Base-by-base conservation (phyloP, 2,888 invertebrate species). In the Augiades crinisus region DNA sequence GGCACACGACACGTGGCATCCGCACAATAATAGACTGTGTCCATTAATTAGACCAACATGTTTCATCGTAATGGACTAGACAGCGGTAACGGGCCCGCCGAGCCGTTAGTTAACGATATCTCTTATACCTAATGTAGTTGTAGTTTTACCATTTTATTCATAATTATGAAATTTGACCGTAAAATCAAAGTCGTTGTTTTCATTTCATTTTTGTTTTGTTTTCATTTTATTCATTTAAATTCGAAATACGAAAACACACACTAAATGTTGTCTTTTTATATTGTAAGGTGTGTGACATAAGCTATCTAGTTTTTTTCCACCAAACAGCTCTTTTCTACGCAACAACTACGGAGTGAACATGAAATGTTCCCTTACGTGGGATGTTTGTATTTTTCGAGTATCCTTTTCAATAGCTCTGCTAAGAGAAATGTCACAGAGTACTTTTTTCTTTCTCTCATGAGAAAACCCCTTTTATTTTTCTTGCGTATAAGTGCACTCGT, bases 31-130 rank as follows among this genome's bases (percentile, higher is more conserved):
- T 81, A 78, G 76, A 76, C 75, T 68, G 66, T 68, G 76, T 73
- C 75, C 78, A 83, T 84, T 85, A 85, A 86, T 86, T 82, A 84
- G 76, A 75, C 69, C 73, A 76, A 73, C 78, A 77, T 81, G 81
- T 81, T 81, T 79, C 79, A 80, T 80, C 71, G 78, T 81, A 81
- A 85, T 84, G 60, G 61, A 53, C 40, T 56, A 79, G 77, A 78
- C 76, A 75, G 76, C 63, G 72, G 73, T 69, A 80, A 74, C 75
- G 70, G 67, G 64, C 61, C 62, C 65, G 14, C 55, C 63, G 12
- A 30, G 30, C 30, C 30, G 30, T 30, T 30, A 12, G 30, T 30
- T 30, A 30, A 5, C 30, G 30, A 10, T 30, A 30, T 30, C 5
- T 30, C 30, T 30, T 30, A 30, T 30, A 12, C 12, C 30, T 30